Percentiles rank a stretch among this genome's conserved stretches.
phyloP scores from a whole-genome alignment of 2,113 vertebrate species.

The Chaetops frenatus region DNA sequence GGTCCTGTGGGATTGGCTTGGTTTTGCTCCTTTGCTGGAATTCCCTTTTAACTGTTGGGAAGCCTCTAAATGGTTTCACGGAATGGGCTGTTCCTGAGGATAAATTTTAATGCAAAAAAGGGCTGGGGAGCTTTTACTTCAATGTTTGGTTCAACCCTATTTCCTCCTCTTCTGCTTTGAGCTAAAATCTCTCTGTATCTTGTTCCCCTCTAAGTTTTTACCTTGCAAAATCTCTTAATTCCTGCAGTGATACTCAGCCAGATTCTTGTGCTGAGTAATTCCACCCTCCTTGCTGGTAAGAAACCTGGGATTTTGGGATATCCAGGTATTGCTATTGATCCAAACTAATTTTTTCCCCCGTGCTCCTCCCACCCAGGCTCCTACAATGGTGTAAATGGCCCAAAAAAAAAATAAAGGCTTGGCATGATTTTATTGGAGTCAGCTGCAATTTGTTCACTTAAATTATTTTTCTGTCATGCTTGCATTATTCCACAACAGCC shows the following conservation, averaged over 20 bases:
- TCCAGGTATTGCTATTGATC: fast-evolving
- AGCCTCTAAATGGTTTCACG: neutral
- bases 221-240: neutral
- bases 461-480: neutral
- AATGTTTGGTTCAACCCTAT: neutral
- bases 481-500: neutral
- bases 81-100: neutral
- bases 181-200: neutral
- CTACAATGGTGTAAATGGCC: neutral
- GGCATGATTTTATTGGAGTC: neutral
- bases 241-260: neutral
- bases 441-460: neutral
- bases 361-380: neutral
- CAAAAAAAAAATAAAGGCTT: neutral
- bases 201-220: neutral
- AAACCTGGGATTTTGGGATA: neutral
- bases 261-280: no score
- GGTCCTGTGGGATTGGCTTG: neutral
- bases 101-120: neutral
- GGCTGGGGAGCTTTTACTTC: neutral
- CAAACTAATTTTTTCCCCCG: neutral
- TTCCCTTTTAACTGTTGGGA: neutral
- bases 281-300: neutral
- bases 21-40: neutral
- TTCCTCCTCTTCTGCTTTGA: neutral